A percentile compares a stretch with the other conserved stretches of the same genome.
Evolutionary conservation across 92 coral and sea anemone genomes (phyloP).

Genomic region (Epizoanthus stellaris): DNA sequence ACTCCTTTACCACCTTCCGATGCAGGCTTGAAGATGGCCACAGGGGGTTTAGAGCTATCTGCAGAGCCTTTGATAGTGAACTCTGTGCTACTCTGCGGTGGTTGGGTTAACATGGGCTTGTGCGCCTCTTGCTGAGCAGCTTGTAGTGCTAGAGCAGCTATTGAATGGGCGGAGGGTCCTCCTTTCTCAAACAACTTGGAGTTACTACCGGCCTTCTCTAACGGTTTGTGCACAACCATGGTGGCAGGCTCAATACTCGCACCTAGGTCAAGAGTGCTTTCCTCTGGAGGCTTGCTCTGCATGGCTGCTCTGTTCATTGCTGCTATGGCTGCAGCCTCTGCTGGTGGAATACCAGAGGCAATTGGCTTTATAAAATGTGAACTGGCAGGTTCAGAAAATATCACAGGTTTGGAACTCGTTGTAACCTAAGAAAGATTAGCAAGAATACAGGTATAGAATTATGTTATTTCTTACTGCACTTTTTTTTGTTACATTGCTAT

Average conservation of each 20-base stretch:
- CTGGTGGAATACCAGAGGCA: slow-evolving; percentile 12
- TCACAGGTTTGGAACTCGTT: slow-evolving; percentile 2
- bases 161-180: slow-evolving; percentile 34
- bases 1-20: slow-evolving; percentile 1
- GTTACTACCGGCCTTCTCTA: slow-evolving; percentile 1
- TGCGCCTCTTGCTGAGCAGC: slow-evolving; percentile 33
- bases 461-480: too few relatives aligned
- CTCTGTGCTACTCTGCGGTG: slow-evolving; percentile 44
- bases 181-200: background rate
- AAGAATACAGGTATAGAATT: background rate
- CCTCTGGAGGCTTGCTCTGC: slow-evolving; percentile 10
- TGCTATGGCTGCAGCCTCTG: slow-evolving; percentile 24
- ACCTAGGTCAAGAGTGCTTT: slow-evolving; percentile 38
- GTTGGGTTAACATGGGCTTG: background rate
- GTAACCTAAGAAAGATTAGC: background rate
- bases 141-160: slow-evolving; percentile 16
- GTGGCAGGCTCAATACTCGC: slow-evolving; percentile 45
- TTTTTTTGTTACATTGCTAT: too few relatives aligned
- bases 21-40: slow-evolving; percentile 29
- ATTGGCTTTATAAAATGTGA: slow-evolving; percentile 21
- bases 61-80: slow-evolving; percentile 30
- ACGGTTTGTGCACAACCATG: slow-evolving; percentile 36
- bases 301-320: slow-evolving; percentile 30
- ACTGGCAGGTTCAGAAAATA: slow-evolving; percentile 12
- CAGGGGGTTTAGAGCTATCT: slow-evolving; percentile 3